phyloP scores from a whole-genome alignment of 1,140 invertebrate species.

The Drosophila burlai region DNA sequence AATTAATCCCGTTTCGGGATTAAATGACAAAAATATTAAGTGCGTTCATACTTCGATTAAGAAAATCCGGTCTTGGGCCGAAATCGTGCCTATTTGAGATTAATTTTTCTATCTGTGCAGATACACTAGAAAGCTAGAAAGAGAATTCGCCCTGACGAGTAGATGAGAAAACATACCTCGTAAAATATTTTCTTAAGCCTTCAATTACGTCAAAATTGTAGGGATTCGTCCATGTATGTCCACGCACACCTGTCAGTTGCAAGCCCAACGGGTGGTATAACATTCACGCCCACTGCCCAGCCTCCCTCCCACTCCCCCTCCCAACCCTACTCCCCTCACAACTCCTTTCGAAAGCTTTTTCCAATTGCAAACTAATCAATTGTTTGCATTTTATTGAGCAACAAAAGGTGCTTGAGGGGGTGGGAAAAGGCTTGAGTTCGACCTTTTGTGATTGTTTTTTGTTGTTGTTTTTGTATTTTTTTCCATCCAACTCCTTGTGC shows the following conservation, averaged over 20 bases:
- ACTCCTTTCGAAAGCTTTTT: conserved; percentile 39
- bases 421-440: conserved; percentile 73
- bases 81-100: too few relatives aligned
- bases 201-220: neutral
- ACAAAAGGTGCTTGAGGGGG: conserved; percentile 53
- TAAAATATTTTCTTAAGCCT: too few relatives aligned
- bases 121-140: too few relatives aligned
- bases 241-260: conserved; percentile 71
- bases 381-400: conserved; percentile 82
- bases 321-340: neutral
- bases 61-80: too few relatives aligned
- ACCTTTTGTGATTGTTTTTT: conserved; percentile 71
- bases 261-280: conserved; percentile 21
- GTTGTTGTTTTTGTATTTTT: neutral
- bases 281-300: conserved; percentile 32
- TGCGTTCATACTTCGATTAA: too few relatives aligned
- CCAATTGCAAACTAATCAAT: conserved; percentile 84
- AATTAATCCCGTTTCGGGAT: too few relatives aligned
- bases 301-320: neutral
- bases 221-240: neutral
- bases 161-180: neutral
- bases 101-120: too few relatives aligned
- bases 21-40: too few relatives aligned
- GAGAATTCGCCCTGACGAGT: neutral
- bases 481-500: conserved; percentile 30